A percentile compares a stretch with the other conserved stretches of the same genome.
Conservation (phyloP, 2,797 vertebrate species). For the Leontocebus nigricollis region DNA sequence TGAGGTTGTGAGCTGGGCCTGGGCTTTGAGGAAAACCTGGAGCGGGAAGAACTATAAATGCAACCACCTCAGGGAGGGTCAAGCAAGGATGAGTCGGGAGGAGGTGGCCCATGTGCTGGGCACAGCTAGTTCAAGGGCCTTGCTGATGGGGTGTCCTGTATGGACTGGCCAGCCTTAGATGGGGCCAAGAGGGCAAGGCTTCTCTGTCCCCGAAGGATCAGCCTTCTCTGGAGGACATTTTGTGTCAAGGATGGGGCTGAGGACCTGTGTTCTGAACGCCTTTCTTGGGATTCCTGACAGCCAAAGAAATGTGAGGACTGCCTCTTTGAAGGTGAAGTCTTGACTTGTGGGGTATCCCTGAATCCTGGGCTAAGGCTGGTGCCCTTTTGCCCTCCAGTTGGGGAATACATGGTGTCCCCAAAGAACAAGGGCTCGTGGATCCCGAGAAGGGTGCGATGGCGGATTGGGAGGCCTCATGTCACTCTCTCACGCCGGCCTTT, state of each 20-base stretch:
- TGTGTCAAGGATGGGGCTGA: too few species aligned
- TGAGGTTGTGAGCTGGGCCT: not conserved
- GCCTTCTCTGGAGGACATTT: constrained; percentile 88
- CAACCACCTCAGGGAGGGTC: rapidly evolving
- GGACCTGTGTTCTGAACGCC: rapidly evolving
- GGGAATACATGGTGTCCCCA: not conserved
- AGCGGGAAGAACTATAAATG: not conserved
- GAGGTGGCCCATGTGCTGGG: rapidly evolving
- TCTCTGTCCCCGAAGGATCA: constrained; percentile 85
- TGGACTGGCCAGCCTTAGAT: not conserved
- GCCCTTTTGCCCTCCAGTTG: not conserved
- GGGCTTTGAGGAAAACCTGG: not conserved
- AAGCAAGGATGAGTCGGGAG: rapidly evolving
- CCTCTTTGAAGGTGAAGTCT: not conserved
- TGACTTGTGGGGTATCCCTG: not conserved
- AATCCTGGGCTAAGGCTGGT: not conserved
- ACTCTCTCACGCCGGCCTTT: rapidly evolving
- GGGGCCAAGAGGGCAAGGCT: constrained; percentile 79
- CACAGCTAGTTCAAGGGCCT: not conserved
- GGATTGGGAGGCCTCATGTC: not conserved
- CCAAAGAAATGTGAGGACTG: rapidly evolving
- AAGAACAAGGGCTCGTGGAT: not conserved
- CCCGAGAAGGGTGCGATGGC: not conserved
- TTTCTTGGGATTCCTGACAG: not conserved
- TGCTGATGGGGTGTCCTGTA: not conserved